Evolutionary conservation across 2,797 vertebrate species (phyloP).

Genomic region (Choloepus didactylus): DNA sequence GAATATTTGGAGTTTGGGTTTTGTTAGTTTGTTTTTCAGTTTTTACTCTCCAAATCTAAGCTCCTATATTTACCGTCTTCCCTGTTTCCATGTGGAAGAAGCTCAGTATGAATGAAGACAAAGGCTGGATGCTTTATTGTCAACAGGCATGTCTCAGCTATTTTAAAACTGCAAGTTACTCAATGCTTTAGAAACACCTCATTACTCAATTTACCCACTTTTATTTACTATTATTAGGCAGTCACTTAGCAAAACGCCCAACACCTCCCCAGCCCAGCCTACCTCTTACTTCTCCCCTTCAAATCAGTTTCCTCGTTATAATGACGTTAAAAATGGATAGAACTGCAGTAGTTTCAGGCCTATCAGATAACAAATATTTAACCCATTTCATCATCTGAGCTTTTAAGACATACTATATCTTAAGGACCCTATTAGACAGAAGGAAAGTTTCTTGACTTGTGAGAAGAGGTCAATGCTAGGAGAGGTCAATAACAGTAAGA

Average conservation of each 20-base stretch:
- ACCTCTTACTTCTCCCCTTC: background rate
- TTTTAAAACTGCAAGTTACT: background rate
- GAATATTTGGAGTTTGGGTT: constrained; percentile 2
- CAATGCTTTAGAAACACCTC: constrained; percentile 42
- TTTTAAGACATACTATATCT: background rate
- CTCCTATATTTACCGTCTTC: background rate
- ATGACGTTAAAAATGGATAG: background rate
- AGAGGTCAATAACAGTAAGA: background rate
- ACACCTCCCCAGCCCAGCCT: background rate
- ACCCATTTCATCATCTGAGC: background rate
- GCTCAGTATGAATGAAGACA: background rate
- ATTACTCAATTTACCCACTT: background rate
- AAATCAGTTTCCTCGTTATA: background rate
- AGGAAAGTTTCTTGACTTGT: background rate
- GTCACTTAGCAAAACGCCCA: background rate
- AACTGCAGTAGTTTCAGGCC: background rate
- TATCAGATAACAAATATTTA: background rate
- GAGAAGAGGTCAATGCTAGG: background rate
- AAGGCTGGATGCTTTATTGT: constrained; percentile 45
- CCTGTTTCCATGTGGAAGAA: constrained; percentile 9
- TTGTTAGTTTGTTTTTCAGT: constrained; percentile 43
- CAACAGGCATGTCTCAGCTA: constrained; percentile 29
- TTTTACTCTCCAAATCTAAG: constrained; percentile 36
- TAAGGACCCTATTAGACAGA: background rate
- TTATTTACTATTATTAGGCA: background rate